These are phyloP conservation scores for Hozukius guyotensis DNA, from an alignment of 2,797 vertebrate species.

Conservation along the genomic window DNA sequence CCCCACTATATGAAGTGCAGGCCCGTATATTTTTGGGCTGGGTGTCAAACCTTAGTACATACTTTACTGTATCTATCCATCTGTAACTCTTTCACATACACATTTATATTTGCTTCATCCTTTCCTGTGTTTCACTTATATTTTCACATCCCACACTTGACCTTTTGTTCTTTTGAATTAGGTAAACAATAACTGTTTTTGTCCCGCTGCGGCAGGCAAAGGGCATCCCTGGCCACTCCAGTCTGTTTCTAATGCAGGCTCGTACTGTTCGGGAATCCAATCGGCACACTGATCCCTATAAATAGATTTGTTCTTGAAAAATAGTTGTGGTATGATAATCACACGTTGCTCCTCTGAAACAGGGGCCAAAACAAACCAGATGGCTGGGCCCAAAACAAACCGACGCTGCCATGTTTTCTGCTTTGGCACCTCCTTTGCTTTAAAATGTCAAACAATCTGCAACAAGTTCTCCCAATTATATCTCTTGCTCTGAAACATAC, in stretches of 20 bases:
- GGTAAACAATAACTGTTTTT: neutral
- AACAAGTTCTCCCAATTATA: conserved; percentile 21
- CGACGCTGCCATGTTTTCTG: conserved; percentile 34
- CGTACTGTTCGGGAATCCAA: conserved; percentile 32
- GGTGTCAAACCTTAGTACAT: neutral
- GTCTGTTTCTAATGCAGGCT: conserved; percentile 23
- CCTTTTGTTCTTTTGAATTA: conserved; percentile 20
- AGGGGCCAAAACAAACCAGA: conserved; percentile 65
- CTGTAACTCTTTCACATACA: neutral
- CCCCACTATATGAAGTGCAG: neutral
- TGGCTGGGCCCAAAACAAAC: conserved; percentile 54
- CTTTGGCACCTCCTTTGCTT: conserved; percentile 43
- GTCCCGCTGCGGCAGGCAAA: neutral
- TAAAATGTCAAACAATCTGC: conserved; percentile 51
- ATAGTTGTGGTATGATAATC: conserved; percentile 72
- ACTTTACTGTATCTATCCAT: neutral
- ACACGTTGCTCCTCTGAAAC: conserved; percentile 62
- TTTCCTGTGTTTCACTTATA: neutral
- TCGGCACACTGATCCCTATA: conserved; percentile 66
- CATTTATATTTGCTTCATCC: neutral
- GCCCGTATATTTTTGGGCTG: neutral
- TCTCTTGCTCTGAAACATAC: conserved; percentile 15
- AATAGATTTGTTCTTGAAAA: conserved; percentile 80
- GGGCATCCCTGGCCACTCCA: conserved; percentile 7
- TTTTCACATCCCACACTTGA: neutral